Conservation (phyloP, 2,113 vertebrate genomes). For the Phoxinus phoxinus region DNA sequence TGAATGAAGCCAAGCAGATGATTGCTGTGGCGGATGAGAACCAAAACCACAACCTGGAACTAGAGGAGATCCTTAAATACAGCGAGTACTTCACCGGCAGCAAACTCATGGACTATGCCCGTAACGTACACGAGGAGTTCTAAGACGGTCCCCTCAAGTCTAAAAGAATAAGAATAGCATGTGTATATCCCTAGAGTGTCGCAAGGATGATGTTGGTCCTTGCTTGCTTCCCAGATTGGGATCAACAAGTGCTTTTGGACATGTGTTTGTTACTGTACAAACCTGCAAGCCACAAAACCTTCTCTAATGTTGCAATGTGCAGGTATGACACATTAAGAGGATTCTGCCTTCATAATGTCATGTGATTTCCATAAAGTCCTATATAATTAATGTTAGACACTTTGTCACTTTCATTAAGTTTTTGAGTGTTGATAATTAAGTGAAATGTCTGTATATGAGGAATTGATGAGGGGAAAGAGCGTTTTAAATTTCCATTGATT, state of each 20-base stretch:
- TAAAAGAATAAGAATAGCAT: conserved; percentile 20
- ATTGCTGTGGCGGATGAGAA: conserved; percentile 97
- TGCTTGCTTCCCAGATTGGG: conserved; percentile 21
- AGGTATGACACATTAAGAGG: conserved; percentile 6
- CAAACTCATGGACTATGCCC: conserved; percentile 97
- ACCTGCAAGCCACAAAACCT: background rate
- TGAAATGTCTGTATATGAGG: conserved; percentile 69
- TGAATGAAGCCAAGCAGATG: conserved; percentile 98
- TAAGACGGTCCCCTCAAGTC: conserved; percentile 64
- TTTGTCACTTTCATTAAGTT: conserved; percentile 26
- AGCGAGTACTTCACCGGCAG: conserved; percentile 98
- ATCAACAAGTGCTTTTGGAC: conserved; percentile 2
- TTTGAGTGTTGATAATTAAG: conserved; percentile 47
- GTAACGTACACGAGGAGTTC: conserved; percentile 96
- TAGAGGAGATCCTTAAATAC: conserved; percentile 94
- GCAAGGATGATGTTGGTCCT: background rate
- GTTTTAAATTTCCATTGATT: background rate
- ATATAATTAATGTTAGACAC: conserved; percentile 30
- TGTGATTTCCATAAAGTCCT: background rate
- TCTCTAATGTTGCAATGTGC: background rate
- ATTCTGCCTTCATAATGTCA: conserved; percentile 42
- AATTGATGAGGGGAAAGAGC: conserved; percentile 35
- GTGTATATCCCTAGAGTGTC: conserved; percentile 18
- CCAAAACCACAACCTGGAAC: conserved; percentile 89
- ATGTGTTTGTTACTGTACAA: conserved; percentile 22